Evolutionary conservation across 2,888 invertebrate species (phyloP).

Genomic region (Nudaria mundana): DNA sequence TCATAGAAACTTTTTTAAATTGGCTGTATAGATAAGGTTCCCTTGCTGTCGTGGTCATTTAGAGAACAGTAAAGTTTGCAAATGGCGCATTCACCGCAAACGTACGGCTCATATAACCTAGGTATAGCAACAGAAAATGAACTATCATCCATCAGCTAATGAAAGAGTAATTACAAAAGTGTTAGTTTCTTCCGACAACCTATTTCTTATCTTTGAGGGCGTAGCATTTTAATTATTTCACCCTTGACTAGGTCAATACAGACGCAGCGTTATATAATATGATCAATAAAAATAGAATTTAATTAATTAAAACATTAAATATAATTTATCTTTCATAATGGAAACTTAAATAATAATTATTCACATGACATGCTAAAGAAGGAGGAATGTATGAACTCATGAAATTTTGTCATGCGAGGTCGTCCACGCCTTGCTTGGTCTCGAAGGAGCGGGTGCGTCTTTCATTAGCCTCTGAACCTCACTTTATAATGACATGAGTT

Average conservation of each 20-base stretch:
- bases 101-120: conserved; percentile 13
- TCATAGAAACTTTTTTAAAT: conserved; percentile 13
- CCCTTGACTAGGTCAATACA: conserved; percentile 34
- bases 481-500: conserved; percentile 62
- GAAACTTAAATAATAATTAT: background rate
- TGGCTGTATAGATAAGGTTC: background rate
- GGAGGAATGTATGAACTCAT: conserved; percentile 3
- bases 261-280: conserved; percentile 1
- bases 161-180: conserved; percentile 78
- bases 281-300: background rate
- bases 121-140: conserved; percentile 24
- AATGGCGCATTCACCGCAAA: conserved; percentile 10
- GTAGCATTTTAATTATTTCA: conserved; percentile 74
- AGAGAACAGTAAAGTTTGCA: background rate
- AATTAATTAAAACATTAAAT: background rate
- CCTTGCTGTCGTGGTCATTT: conserved; percentile 1
- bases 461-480: conserved; percentile 73
- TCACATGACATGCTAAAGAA: background rate
- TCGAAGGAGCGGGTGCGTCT: conserved; percentile 77
- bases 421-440: conserved; percentile 59
- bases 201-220: conserved; percentile 77
- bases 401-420: conserved; percentile 49
- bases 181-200: conserved; percentile 72
- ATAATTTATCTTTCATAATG: background rate
- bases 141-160: conserved; percentile 73